Evolutionary conservation across 2,113 vertebrate species (phyloP).

Genomic region (Chionodraco myersi): DNA sequence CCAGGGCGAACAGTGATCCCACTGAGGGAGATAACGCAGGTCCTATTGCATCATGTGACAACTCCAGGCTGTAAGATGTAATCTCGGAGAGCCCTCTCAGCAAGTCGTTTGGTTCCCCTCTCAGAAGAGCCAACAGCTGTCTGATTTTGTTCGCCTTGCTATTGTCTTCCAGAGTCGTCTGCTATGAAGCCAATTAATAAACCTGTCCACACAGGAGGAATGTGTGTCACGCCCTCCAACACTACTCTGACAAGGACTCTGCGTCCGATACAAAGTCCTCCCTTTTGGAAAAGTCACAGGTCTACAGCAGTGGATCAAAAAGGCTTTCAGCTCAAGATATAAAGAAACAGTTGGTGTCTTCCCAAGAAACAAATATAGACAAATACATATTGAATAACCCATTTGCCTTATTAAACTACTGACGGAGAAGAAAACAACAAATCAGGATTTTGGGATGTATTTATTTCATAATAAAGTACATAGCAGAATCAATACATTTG

Average conservation of each 20-base stretch:
- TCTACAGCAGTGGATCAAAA: too few relatives aligned
- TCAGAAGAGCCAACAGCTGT: constrained; percentile 33
- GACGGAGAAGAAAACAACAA: too few relatives aligned
- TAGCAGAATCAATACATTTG: too few relatives aligned
- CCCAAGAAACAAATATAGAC: too few relatives aligned
- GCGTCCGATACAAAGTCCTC: background rate
- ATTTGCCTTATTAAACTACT: too few relatives aligned
- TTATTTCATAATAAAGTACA: too few relatives aligned
- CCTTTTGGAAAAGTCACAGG: too few relatives aligned
- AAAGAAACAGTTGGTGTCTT: too few relatives aligned
- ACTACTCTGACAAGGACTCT: background rate
- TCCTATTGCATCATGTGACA: constrained; percentile 29
- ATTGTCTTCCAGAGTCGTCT: constrained; percentile 18
- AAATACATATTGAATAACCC: too few relatives aligned
- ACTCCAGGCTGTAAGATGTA: constrained; percentile 25
- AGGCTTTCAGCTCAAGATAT: too few relatives aligned
- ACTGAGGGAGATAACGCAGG: background rate
- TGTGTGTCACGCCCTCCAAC: background rate
- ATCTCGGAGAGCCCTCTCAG: constrained; percentile 39
- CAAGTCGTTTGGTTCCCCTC: constrained; percentile 37
- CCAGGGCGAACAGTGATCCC: constrained; percentile 13
- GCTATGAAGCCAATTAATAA: constrained; percentile 26
- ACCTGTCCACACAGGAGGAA: constrained; percentile 11
- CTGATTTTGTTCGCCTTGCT: constrained; percentile 27
- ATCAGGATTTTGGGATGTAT: too few relatives aligned